Evolutionary conservation across 2,113 vertebrate genomes (phyloP).

Genomic region (Hyperopisus bebe): DNA sequence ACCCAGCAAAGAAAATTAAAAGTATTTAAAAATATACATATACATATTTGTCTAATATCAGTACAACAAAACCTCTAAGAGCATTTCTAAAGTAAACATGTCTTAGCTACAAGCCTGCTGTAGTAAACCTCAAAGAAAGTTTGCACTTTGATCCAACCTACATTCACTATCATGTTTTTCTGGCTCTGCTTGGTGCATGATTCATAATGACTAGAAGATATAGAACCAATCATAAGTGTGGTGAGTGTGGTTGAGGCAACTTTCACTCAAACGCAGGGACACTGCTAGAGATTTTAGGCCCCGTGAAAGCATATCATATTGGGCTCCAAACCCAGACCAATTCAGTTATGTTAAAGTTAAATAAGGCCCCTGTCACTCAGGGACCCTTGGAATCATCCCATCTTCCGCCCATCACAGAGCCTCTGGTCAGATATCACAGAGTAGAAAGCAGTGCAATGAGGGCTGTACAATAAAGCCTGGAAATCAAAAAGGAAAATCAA

Average conservation of each 20-base stretch:
- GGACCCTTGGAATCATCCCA: neutral
- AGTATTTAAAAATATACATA: neutral
- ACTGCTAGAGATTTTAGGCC: neutral
- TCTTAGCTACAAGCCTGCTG: neutral
- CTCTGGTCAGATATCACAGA: neutral
- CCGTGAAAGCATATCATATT: neutral
- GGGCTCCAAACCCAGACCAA: neutral
- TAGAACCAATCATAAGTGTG: neutral
- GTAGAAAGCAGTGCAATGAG: neutral
- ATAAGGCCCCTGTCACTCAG: neutral
- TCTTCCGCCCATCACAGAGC: neutral
- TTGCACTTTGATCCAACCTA: neutral
- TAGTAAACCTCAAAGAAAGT: neutral
- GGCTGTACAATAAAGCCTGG: neutral
- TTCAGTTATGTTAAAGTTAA: neutral
- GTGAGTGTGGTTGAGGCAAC: neutral
- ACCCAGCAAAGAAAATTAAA: neutral
- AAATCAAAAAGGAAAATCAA: neutral
- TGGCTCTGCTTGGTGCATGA: neutral
- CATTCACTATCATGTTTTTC: neutral
- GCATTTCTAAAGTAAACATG: neutral
- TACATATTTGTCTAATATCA: neutral
- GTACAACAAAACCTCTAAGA: neutral
- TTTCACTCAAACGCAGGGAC: neutral
- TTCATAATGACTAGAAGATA: neutral